Evolutionary conservation across 2,888 invertebrate genomes (phyloP), one percentile per base, ranked within the genome.

Genomic region (Cremastinae sp.): DNA sequence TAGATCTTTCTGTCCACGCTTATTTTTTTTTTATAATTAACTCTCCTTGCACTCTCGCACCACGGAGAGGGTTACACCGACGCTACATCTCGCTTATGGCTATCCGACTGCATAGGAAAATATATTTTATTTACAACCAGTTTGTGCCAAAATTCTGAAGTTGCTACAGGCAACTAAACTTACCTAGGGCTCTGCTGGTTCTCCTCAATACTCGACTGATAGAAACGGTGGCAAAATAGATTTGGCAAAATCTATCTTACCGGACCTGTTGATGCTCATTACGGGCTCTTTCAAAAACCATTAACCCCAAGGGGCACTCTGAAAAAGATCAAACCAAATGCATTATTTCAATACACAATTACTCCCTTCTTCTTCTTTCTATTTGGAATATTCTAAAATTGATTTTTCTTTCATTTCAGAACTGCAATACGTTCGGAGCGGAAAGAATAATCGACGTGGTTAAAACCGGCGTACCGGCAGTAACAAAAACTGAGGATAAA

Each of bases 271-370:
- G 82, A 83, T 83, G 85, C 74, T 74, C 77, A 77, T 74, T 87
- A 87, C 86, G 86, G 86, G 86, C 59, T 84, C 84, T 84, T 84
- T 84, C 83, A 84, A 86, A 85, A 85, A 86, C 88, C 88, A 80
- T 74, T 8, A 83, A 88, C 88, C 89, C 88, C 88, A 83, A 79
- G 87, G 87, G 89, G 88, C 84, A 81, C 84, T 87, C 89, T 89
- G 81, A 69, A 85, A 83, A 85, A 79, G 47, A 64, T 43, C n/a
- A 10, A 65, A 14, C n/a, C 14, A 4, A 65, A 10, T 20, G 0
- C 22, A 36, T 18, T 38, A 53, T 58, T 41, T n/a, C n/a, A n/a
- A n/a, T n/a, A n/a, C n/a, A n/a, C n/a, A n/a, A n/a, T n/a, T n/a
- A n/a, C n/a, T n/a, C n/a, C n/a, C n/a, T n/a, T n/a, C n/a, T n/a